Evolutionary conservation across 2,797 vertebrate genomes (phyloP).

Genomic region (Pseudotriccus pelzelni): DNA sequence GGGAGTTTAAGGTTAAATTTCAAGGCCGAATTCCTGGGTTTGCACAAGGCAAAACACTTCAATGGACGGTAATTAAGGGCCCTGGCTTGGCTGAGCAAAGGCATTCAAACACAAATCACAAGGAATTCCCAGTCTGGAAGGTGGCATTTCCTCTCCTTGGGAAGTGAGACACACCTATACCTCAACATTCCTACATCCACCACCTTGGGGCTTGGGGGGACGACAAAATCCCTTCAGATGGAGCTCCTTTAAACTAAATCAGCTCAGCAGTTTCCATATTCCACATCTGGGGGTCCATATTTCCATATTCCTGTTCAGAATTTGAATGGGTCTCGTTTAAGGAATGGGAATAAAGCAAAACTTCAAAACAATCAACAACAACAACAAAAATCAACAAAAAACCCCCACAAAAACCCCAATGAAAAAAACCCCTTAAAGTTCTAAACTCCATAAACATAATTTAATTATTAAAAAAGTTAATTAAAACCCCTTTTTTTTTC

Average conservation of each 20-base stretch:
- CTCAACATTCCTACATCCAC: neutral
- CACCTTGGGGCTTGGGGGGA: neutral
- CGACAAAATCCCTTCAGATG: neutral
- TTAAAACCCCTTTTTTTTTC: fast-evolving
- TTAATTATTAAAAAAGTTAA: neutral
- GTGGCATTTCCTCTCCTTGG: neutral
- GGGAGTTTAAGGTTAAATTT: neutral
- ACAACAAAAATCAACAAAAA: neutral
- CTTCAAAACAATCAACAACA: neutral
- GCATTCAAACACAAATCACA: neutral
- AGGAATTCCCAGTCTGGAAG: neutral
- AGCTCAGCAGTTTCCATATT: neutral
- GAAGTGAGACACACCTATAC: neutral
- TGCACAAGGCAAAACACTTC: neutral
- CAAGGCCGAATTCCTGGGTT: neutral
- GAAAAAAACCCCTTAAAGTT: fast-evolving
- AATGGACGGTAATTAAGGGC: neutral
- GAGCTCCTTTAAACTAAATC: neutral
- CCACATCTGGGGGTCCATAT: neutral
- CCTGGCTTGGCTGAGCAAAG: neutral
- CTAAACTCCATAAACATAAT: neutral
- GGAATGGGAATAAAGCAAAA: neutral
- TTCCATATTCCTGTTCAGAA: neutral
- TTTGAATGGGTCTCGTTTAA: neutral
- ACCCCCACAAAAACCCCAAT: fast-evolving